A percentile compares a stretch with the other conserved stretches of the same genome.
Evolutionary conservation across 2,797 vertebrate species (phyloP).

Genomic region (Tragopan temminckii): DNA sequence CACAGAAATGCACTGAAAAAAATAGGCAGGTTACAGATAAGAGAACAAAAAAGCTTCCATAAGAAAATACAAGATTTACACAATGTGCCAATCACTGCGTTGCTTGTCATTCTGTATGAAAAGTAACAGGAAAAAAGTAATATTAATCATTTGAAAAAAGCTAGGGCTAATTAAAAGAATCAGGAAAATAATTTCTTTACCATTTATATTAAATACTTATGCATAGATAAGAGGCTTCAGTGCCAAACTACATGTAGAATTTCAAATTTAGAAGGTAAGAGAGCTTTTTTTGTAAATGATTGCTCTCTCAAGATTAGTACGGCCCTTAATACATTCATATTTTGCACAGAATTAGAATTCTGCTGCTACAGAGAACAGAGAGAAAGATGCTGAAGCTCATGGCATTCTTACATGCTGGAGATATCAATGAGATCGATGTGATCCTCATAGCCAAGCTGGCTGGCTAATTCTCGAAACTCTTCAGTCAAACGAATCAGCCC

Average conservation of each 20-base stretch:
- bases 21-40: background rate
- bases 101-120: background rate
- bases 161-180: no score
- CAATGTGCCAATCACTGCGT: background rate
- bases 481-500: slow-evolving; percentile 92
- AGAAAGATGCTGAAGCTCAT: background rate
- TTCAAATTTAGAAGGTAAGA: background rate
- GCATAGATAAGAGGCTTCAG: background rate
- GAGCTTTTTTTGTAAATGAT: background rate
- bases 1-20: background rate
- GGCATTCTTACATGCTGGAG: slow-evolving; percentile 92
- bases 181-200: background rate
- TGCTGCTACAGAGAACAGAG: background rate
- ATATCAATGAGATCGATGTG: slow-evolving; percentile 95
- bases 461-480: slow-evolving; percentile 91
- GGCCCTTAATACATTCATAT: background rate
- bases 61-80: background rate
- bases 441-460: slow-evolving; percentile 89
- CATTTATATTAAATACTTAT: background rate
- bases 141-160: background rate
- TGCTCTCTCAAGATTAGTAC: background rate
- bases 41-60: background rate
- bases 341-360: background rate
- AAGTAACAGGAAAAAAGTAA: background rate
- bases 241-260: background rate